Conservation (phyloP, 2,888 invertebrate genomes). For the Ornithoptera priamus region DNA sequence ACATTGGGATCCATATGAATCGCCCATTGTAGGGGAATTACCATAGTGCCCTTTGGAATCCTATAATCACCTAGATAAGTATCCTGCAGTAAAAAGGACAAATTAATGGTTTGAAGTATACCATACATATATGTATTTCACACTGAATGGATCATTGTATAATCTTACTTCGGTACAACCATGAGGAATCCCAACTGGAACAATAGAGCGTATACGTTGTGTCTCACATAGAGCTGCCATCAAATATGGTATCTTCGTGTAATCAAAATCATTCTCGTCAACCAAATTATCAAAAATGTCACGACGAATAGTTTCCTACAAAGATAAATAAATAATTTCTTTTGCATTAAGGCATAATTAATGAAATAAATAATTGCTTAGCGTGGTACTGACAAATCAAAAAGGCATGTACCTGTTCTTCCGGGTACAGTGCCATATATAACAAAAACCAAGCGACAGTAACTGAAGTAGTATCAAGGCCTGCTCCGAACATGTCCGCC, state of each 20-base stretch:
- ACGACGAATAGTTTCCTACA: conserved; percentile 80
- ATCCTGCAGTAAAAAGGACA: conserved; percentile 59
- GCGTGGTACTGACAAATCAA: conserved; percentile 14
- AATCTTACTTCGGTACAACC: conserved; percentile 78
- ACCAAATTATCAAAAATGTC: conserved; percentile 76
- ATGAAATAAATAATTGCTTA: conserved; percentile 11
- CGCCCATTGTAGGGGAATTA: conserved; percentile 90
- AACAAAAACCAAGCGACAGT: conserved; percentile 91
- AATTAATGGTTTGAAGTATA: neutral
- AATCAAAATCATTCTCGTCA: conserved; percentile 79
- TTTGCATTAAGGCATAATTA: neutral
- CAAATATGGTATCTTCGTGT: conserved; percentile 77
- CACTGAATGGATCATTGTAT: neutral
- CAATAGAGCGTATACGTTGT: conserved; percentile 88
- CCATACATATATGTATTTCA: neutral
- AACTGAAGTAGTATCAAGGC: conserved; percentile 89
- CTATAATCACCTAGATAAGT: conserved; percentile 80
- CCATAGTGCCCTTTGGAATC: conserved; percentile 85
- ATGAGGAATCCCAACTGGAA: conserved; percentile 92
- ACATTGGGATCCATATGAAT: conserved; percentile 85
- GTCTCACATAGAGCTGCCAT: conserved; percentile 89
- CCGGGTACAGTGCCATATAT: conserved; percentile 85
- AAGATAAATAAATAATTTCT: conserved; percentile 23
- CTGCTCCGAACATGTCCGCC: conserved; percentile 92
- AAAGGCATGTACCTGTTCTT: conserved; percentile 78